These are phyloP conservation scores for Actenoides lindsayi DNA, from an alignment of 2,113 vertebrate species.

Conservation along the genomic window DNA sequence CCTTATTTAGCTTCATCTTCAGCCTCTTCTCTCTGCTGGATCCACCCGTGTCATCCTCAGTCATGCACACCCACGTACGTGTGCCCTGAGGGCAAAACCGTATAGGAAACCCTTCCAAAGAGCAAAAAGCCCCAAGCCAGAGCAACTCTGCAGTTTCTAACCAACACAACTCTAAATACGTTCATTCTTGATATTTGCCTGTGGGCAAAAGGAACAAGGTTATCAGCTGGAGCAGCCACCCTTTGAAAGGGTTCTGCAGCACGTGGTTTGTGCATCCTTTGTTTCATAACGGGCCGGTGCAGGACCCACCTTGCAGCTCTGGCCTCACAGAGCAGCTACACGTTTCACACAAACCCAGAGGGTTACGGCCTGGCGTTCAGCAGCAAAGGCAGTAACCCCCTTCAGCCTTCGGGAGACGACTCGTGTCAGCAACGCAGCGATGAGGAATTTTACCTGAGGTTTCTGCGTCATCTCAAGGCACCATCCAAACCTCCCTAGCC, in stretches of 20 bases:
- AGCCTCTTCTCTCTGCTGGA: not conserved
- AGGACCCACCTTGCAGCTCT: not conserved
- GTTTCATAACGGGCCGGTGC: not conserved
- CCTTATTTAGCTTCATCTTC: not conserved
- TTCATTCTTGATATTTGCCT: not conserved
- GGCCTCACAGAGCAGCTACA: not conserved
- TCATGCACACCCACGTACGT: accelerated
- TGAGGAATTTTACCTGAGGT: not conserved
- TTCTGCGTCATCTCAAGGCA: not conserved
- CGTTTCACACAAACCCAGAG: not conserved
- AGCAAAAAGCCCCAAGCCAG: not conserved
- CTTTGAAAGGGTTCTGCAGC: not conserved
- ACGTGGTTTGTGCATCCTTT: not conserved
- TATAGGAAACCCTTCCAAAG: not conserved
- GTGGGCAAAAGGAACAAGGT: not conserved
- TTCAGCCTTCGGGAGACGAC: not conserved
- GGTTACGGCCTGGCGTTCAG: not conserved
- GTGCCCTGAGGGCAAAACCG: not conserved
- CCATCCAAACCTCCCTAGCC: not conserved
- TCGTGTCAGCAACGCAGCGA: not conserved
- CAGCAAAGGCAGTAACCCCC: accelerated
- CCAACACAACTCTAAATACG: not conserved
- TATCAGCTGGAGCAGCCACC: not conserved
- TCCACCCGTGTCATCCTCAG: not conserved
- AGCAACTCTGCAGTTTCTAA: not conserved